Conservation (phyloP, 2,888 invertebrate genomes). For the Hirudinaria manillensis region DNA sequence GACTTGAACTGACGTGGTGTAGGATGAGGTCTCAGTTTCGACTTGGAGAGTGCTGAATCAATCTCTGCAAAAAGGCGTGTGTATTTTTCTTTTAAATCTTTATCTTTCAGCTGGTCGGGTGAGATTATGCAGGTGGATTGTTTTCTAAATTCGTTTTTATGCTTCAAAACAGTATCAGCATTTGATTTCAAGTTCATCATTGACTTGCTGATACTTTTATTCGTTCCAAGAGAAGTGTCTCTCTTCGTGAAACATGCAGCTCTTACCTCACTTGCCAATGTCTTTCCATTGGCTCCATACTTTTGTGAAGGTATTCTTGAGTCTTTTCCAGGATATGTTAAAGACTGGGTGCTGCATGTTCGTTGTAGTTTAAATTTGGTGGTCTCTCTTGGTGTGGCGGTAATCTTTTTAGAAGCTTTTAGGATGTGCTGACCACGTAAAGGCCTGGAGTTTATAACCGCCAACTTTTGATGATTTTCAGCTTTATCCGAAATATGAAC, state of each 20-base stretch:
- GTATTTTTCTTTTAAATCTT: constrained; percentile 3
- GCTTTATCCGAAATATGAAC: not conserved
- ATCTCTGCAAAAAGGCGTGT: not conserved
- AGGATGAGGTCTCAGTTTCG: too few species aligned
- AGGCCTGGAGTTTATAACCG: too few species aligned
- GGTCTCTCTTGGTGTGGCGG: not conserved
- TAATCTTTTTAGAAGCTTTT: not conserved
- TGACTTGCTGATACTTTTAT: not conserved
- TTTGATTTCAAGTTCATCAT: not conserved
- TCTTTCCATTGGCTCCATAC: too few species aligned
- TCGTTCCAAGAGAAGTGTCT: not conserved
- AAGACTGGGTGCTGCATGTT: not conserved
- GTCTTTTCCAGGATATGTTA: not conserved
- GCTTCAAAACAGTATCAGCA: not conserved
- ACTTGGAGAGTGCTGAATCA: not conserved
- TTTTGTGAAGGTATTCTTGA: too few species aligned
- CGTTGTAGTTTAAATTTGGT: not conserved
- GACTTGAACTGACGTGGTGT: too few species aligned
- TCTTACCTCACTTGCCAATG: not conserved
- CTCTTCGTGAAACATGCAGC: not conserved
- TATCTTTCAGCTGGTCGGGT: constrained; percentile 3
- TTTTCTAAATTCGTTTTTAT: not conserved
- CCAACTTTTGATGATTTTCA: not conserved
- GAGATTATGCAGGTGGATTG: not conserved
- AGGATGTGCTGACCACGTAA: too few species aligned